A percentile compares a stretch with the other conserved stretches of the same genome.
Conservation (phyloP, 2,113 vertebrate species). For the Gadus macrocephalus region DNA sequence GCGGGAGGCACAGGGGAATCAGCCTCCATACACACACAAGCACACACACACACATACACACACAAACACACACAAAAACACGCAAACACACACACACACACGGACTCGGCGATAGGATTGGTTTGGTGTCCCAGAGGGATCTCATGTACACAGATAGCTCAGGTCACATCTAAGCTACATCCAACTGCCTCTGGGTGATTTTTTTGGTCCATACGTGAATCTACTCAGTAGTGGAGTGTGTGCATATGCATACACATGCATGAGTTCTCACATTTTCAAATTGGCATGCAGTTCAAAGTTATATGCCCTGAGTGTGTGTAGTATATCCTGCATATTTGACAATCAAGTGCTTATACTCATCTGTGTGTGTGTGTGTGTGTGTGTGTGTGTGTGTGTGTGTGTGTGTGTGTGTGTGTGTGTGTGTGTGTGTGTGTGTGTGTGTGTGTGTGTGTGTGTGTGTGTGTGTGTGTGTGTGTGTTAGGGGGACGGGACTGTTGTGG, state of each 20-base stretch:
- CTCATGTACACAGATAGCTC: constrained; percentile 26
- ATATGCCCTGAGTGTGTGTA: not conserved
- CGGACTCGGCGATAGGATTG: not conserved
- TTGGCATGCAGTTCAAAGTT: not conserved
- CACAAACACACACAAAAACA: not conserved
- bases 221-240: not conserved
- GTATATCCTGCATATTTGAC: not conserved
- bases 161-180: constrained; percentile 34
- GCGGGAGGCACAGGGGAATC: not conserved
- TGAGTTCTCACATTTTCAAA: not conserved
- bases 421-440: not conserved
- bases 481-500: no score
- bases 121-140: constrained; percentile 33
- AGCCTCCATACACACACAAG: constrained; percentile 9
- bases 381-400: not conserved
- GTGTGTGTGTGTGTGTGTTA: not conserved
- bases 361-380: not conserved
- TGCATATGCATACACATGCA: not conserved
- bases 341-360: not conserved
- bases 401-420: not conserved
- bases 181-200: constrained; percentile 2
- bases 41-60: constrained; percentile 10
- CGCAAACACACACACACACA: constrained; percentile 11
- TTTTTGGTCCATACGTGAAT: not conserved
- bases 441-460: not conserved